phyloP scores from a whole-genome alignment of 2,888 invertebrate genomes.

The Agrilus mali region DNA sequence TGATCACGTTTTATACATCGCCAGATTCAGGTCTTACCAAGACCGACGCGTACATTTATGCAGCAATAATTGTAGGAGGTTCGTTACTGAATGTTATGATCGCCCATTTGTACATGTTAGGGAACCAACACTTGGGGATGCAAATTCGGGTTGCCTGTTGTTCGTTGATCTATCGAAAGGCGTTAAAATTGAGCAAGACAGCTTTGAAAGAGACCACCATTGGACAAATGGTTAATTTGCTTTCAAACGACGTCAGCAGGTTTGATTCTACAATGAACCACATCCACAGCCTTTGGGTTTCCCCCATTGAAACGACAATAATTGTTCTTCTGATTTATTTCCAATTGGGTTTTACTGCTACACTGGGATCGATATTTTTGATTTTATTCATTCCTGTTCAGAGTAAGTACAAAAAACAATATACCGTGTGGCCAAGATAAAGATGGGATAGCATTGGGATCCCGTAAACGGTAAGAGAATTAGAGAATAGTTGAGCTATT shows the following conservation, averaged over 20 bases:
- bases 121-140: constrained; percentile 73
- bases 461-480: no score
- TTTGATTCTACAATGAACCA: constrained; percentile 73
- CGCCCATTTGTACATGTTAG: constrained; percentile 71
- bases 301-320: constrained; percentile 62
- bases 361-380: constrained; percentile 42
- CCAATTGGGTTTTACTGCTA: constrained; percentile 38
- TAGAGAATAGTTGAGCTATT: no score
- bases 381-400: constrained; percentile 35
- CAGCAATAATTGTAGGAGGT: constrained; percentile 57
- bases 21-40: neutral
- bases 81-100: constrained; percentile 56
- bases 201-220: constrained; percentile 75
- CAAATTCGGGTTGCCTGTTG: constrained; percentile 70
- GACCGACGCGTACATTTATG: constrained; percentile 60
- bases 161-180: constrained; percentile 69
- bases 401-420: constrained; percentile 24
- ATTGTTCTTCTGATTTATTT: constrained; percentile 57
- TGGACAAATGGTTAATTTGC: constrained; percentile 37
- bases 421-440: no score
- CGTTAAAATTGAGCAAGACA: constrained; percentile 56
- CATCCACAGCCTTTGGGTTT: constrained; percentile 68
- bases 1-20: neutral
- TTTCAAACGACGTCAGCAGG: constrained; percentile 79
- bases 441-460: no score